These are phyloP conservation scores for Epirrita christyi DNA, from an alignment of 2,888 invertebrate genomes.

Conservation along the genomic window DNA sequence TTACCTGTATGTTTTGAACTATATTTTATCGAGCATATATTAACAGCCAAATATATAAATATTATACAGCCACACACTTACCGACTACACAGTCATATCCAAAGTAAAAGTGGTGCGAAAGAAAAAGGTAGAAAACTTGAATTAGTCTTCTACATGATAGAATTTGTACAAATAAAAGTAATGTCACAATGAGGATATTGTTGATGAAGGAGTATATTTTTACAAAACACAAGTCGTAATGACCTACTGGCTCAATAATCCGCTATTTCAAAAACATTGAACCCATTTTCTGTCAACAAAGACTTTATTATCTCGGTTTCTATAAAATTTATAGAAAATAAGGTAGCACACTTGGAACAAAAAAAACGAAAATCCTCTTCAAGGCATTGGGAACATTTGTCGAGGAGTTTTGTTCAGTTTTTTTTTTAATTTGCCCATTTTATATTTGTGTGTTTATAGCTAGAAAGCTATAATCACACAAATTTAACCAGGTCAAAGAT, in stretches of 20 bases:
- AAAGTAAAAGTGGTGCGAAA: conserved; percentile 59
- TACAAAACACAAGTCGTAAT: conserved; percentile 1
- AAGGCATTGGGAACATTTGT: too few species aligned
- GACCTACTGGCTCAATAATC: conserved; percentile 18
- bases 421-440: too few species aligned
- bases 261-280: background rate
- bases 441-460: too few species aligned
- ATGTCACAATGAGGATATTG: conserved; percentile 15
- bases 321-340: too few species aligned
- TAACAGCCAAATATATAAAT: conserved; percentile 32
- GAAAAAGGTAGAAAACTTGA: conserved; percentile 57
- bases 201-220: conserved; percentile 6
- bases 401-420: too few species aligned
- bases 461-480: too few species aligned
- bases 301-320: too few species aligned
- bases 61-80: conserved; percentile 59
- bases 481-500: too few species aligned
- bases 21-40: conserved; percentile 12
- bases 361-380: too few species aligned
- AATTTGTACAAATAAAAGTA: conserved; percentile 23
- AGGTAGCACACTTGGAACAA: too few species aligned
- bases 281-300: background rate
- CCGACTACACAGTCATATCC: conserved; percentile 70
- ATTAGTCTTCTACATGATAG: conserved; percentile 38
- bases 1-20: conserved; percentile 6